These are phyloP conservation scores for Eunapius fragilis DNA, from an alignment of 37 sponge, comb jelly and placozoan species.

Conservation along the genomic window DNA sequence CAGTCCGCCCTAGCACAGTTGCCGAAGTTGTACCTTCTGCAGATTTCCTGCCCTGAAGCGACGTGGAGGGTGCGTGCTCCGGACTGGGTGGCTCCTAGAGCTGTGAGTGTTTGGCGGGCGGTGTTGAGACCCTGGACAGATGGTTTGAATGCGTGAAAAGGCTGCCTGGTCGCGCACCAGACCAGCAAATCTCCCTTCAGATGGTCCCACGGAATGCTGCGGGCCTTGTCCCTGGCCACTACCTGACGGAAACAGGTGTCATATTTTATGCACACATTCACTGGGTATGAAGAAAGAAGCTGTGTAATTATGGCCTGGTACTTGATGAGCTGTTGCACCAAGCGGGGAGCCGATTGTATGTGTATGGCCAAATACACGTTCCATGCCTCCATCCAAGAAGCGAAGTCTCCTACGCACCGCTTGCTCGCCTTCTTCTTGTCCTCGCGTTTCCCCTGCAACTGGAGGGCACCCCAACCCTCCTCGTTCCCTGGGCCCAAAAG, in stretches of 20 bases:
- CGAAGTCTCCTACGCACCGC: too few relatives aligned
- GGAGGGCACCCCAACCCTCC: too few relatives aligned
- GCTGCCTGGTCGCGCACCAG: slow-evolving; percentile 4
- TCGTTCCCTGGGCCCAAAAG: too few relatives aligned
- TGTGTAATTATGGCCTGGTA: too few relatives aligned
- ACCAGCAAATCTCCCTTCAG: slow-evolving; percentile 15
- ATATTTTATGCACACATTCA: slow-evolving; percentile 3
- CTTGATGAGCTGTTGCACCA: too few relatives aligned
- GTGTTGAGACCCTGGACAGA: neutral
- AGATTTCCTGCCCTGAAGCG: slow-evolving; percentile 19
- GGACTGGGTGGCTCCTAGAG: slow-evolving; percentile 10
- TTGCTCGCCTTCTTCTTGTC: too few relatives aligned
- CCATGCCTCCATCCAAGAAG: too few relatives aligned
- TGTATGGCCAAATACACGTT: too few relatives aligned
- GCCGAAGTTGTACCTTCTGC: slow-evolving; percentile 24
- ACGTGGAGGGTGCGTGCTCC: slow-evolving; percentile 10
- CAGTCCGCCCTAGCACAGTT: slow-evolving; percentile 33
- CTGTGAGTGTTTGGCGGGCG: neutral
- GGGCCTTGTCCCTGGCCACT: slow-evolving; percentile 15
- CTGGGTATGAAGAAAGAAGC: too few relatives aligned
- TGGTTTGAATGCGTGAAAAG: slow-evolving; percentile 7
- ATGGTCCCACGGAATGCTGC: slow-evolving; percentile 18
- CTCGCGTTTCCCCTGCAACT: too few relatives aligned
- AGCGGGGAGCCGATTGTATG: too few relatives aligned
- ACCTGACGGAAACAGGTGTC: slow-evolving; percentile 22